These are phyloP conservation scores for Heliopora coerulea DNA, from an alignment of 92 coral and sea anemone genomes.

Conservation along the genomic window DNA sequence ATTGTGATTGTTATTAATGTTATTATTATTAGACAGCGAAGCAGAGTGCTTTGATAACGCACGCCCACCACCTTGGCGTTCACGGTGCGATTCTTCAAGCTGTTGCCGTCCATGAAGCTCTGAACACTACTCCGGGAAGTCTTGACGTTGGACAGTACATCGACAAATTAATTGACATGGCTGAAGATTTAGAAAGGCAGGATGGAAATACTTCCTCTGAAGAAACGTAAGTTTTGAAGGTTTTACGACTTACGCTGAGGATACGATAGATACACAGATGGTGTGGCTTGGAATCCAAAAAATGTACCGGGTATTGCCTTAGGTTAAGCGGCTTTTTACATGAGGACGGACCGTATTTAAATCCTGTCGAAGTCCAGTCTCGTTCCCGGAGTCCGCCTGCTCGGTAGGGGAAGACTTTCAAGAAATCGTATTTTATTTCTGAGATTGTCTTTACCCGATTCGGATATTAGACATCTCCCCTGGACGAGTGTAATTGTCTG, in stretches of 20 bases:
- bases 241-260: not conserved
- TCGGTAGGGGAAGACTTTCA: too few species aligned
- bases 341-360: too few species aligned
- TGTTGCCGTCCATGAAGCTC: conserved; percentile 70
- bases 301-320: too few species aligned
- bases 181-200: conserved; percentile 57
- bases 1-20: not conserved
- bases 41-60: conserved; percentile 79
- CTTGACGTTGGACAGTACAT: conserved; percentile 65
- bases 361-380: too few species aligned
- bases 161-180: conserved; percentile 68
- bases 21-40: conserved; percentile 55
- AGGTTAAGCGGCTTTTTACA: too few species aligned
- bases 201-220: not conserved
- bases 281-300: too few species aligned
- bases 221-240: conserved; percentile 1
- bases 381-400: too few species aligned
- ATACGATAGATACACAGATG: not conserved
- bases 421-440: too few species aligned
- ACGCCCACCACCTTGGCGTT: conserved; percentile 78
- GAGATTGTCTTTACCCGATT: too few species aligned
- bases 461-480: too few species aligned
- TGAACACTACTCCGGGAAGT: conserved; percentile 62
- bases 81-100: conserved; percentile 93
- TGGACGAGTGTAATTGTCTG: too few species aligned